Percentiles rank a stretch among this genome's conserved stretches.
Conservation (phyloP, 1,140 invertebrate species). For the Triops longicaudatus region DNA sequence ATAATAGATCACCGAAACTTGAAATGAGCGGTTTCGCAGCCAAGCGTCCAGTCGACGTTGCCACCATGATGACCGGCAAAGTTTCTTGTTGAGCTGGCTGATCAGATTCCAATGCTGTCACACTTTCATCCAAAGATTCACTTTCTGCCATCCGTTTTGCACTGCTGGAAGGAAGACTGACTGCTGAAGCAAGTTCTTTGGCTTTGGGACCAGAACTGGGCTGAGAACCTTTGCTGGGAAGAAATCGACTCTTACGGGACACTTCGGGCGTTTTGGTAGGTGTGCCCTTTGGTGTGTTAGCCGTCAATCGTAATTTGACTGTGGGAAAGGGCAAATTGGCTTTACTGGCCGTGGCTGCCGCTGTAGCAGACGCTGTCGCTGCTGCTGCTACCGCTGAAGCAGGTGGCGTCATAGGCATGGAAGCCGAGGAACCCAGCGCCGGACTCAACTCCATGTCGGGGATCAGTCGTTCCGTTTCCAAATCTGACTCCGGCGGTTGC, state of each 20-base stretch:
- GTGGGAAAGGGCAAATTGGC: constrained; percentile 30
- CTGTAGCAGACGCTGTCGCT: constrained; percentile 26
- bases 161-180: neutral
- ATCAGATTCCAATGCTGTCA: neutral
- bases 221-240: constrained; percentile 4
- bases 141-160: constrained; percentile 4
- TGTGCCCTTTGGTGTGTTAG: constrained; percentile 31
- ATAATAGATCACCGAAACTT: constrained; percentile 36
- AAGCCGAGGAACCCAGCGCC: constrained; percentile 16
- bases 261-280: constrained; percentile 26
- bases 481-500: constrained; percentile 40
- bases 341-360: constrained; percentile 28
- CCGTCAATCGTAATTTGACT: constrained; percentile 30
- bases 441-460: constrained; percentile 42
- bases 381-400: constrained; percentile 20
- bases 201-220: neutral
- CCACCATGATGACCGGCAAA: neutral
- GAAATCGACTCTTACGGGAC: neutral
- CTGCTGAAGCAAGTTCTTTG: neutral
- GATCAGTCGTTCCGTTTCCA: constrained; percentile 68
- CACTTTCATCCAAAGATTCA: neutral
- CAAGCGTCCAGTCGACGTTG: constrained; percentile 19
- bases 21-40: constrained; percentile 24
- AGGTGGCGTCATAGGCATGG: constrained; percentile 24
- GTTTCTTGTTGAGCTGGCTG: neutral